Conservation (phyloP, 2,888 invertebrate species). For the Dryomyza anilis region DNA sequence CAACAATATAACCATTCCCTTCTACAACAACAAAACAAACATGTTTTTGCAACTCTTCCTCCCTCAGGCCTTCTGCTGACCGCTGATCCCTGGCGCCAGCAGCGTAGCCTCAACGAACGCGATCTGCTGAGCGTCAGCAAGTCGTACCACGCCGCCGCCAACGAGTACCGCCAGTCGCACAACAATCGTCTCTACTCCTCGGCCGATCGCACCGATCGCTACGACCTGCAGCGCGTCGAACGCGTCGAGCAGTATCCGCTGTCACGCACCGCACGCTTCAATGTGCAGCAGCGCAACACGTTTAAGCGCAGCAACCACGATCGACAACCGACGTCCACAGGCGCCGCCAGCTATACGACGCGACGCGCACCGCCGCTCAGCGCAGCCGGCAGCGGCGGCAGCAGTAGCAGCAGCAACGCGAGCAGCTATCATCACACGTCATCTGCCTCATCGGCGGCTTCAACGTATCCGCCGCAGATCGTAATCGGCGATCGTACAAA, state of each 20-base stretch:
- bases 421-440: constrained; percentile 44
- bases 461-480: too few relatives aligned
- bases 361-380: constrained; percentile 39
- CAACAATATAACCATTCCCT: neutral
- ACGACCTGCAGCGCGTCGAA: constrained; percentile 53
- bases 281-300: constrained; percentile 60
- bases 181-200: constrained; percentile 55
- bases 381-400: constrained; percentile 33
- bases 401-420: constrained; percentile 41
- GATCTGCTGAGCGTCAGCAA: constrained; percentile 50
- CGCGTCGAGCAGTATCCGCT: constrained; percentile 55
- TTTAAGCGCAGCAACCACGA: constrained; percentile 64
- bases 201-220: constrained; percentile 55
- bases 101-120: constrained; percentile 57
- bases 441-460: constrained; percentile 60
- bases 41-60: too few relatives aligned
- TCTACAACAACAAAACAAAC: too few relatives aligned
- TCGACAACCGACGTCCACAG: constrained; percentile 51
- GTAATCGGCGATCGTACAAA: constrained; percentile 50
- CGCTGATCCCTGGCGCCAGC: constrained; percentile 58
- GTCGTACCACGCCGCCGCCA: constrained; percentile 37
- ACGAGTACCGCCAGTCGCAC: constrained; percentile 49
- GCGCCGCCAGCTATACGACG: too few relatives aligned
- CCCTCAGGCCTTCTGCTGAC: constrained; percentile 30
- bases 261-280: constrained; percentile 57